Base-by-base conservation (phyloP, 2,888 invertebrate genomes). In the Drosophila prostipennis region DNA sequence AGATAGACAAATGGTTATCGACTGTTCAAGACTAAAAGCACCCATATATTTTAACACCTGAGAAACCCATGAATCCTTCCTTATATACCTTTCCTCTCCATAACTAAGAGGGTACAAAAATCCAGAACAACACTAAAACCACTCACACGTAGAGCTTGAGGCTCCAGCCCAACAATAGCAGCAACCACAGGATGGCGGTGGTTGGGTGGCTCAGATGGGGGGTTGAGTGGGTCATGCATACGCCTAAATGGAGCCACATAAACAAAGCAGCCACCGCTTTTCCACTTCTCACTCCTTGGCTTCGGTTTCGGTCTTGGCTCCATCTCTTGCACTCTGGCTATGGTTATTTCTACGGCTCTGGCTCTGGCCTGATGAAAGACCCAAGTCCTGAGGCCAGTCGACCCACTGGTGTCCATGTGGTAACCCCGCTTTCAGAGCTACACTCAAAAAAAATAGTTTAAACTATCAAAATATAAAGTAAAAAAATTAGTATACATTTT, bases 81-180 rank as follows among this genome's bases (percentile, higher is more conserved):
- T 4, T 34, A 6, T 34, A 13, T 48, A 13, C 32, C 48, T 34
- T 48, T 13, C 7, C 10, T 5, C 11, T 6, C 16, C 13, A 10
- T 7, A 3, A 4, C 1, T 19, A 19, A 7, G 11, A 16, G 48
- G 34, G 34, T 48, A 34, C 3, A 79, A 81, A 86, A 85, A 85
- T 85, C 86, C 84, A 84, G 84, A 81, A 84, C 86, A 85, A 86
- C 84, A 85, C 84, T 79, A 84, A 82, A 85, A 86, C 86, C 84
- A 85, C 84, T 85, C 84, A 75, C 84, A 80, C 75, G 79, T 80
- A 74, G 64, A 72, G 86, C 84, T 86, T 81, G 80, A 80, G 83
- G 84, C 81, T 64, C 42, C 70, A 63, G 59, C 49, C 59, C 65
- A 70, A 60, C 48, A 69, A 51, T 59, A 71, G 51, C 63, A 63